Percentiles rank a stretch among this genome's conserved stretches.
phyloP scores from a whole-genome alignment of 2,113 vertebrate species.

The Thryonomys swinderianus region DNA sequence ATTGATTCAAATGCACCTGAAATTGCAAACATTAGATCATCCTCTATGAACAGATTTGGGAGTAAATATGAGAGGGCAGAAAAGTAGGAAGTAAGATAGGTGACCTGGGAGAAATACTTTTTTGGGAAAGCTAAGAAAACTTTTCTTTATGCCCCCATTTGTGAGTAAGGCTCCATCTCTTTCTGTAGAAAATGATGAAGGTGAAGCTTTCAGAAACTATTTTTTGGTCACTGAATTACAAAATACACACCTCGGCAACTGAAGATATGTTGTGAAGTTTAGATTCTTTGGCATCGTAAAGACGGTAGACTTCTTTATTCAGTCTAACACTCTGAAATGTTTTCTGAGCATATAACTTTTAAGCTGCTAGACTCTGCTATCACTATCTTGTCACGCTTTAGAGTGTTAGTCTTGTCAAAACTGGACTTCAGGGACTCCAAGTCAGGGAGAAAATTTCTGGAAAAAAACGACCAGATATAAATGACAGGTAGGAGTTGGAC shows the following conservation, averaged over 20 bases:
- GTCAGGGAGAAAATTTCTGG: constrained; percentile 27
- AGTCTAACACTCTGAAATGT: constrained; percentile 78
- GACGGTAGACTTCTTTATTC: constrained; percentile 76
- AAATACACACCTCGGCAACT: constrained; percentile 72
- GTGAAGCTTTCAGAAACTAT: constrained; percentile 22
- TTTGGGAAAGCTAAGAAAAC: neutral
- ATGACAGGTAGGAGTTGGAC: neutral
- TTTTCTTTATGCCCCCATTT: neutral
- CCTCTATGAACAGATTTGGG: neutral
- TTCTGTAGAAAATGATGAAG: neutral
- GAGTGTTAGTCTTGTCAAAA: constrained; percentile 66
- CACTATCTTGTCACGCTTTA: constrained; percentile 61
- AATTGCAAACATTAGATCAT: constrained; percentile 8
- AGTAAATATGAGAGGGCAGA: neutral
- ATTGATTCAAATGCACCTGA: neutral
- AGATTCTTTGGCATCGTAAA: constrained; percentile 74
- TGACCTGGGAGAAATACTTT: neutral
- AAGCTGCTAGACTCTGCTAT: constrained; percentile 75
- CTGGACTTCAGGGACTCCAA: constrained; percentile 61
- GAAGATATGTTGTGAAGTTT: constrained; percentile 75
- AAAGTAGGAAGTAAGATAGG: neutral
- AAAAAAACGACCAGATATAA: neutral
- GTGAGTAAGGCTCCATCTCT: neutral
- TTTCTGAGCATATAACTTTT: constrained; percentile 75
- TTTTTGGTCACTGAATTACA: constrained; percentile 71